A percentile compares a stretch with the other conserved stretches of the same genome.
Evolutionary conservation across 1,140 invertebrate genomes (phyloP).

Genomic region (Mylabris phalerata): DNA sequence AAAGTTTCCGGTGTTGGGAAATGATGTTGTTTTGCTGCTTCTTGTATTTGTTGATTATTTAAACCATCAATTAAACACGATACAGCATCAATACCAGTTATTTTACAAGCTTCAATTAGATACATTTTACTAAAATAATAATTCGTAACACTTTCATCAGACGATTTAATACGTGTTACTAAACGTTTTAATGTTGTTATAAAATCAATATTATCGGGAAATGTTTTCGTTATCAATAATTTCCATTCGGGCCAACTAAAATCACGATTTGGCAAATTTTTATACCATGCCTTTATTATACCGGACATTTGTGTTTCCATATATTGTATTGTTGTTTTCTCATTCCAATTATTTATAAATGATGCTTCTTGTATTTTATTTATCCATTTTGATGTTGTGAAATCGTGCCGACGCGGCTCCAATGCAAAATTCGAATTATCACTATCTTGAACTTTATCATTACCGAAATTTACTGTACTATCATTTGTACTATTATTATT

Average conservation of each 20-base stretch:
- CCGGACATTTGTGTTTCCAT: slow-evolving; percentile 27
- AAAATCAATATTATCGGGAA: slow-evolving; percentile 29
- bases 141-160: slow-evolving; percentile 26
- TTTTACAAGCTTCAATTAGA: slow-evolving; percentile 28
- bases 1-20: slow-evolving; percentile 26
- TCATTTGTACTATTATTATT: background rate
- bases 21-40: slow-evolving; percentile 20
- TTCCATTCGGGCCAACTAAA: slow-evolving; percentile 31
- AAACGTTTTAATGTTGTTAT: slow-evolving; percentile 21
- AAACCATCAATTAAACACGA: slow-evolving; percentile 30
- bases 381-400: slow-evolving; percentile 29
- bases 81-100: slow-evolving; percentile 27
- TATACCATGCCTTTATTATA: slow-evolving; percentile 30
- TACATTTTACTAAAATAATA: slow-evolving; percentile 31
- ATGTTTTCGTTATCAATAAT: slow-evolving; percentile 27
- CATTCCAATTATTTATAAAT: slow-evolving; percentile 22
- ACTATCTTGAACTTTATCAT: background rate
- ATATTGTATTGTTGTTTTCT: slow-evolving; percentile 23
- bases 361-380: slow-evolving; percentile 27
- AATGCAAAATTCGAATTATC: background rate
- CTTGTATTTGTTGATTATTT: slow-evolving; percentile 25
- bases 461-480: background rate
- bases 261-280: slow-evolving; percentile 23
- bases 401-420: slow-evolving; percentile 3
- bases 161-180: slow-evolving; percentile 19